Percentiles rank a stretch among this genome's conserved stretches.
Conservation (phyloP, 30 jellyfish, hydroid and myxozoan species). For the Mastigias papua region DNA sequence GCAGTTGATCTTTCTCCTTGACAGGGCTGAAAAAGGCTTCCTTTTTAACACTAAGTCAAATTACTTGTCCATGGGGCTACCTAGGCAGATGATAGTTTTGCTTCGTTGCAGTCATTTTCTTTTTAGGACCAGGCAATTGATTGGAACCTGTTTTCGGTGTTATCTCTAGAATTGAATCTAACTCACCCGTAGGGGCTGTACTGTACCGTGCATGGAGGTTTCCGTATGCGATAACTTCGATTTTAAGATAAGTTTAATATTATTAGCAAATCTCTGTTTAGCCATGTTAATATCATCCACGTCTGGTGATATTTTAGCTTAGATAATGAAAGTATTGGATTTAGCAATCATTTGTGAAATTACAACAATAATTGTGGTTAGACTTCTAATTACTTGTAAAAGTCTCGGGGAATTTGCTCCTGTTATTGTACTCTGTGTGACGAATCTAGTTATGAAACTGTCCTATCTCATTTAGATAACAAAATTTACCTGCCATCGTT, state of each 20-base stretch:
- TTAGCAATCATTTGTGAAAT: constrained; percentile 45
- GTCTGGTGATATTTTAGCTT: constrained; percentile 32
- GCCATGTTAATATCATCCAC: constrained; percentile 63
- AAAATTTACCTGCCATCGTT: constrained; percentile 46
- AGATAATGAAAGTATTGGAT: constrained; percentile 37
- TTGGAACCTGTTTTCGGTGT: neutral
- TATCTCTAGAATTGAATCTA: neutral
- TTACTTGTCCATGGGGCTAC: no score
- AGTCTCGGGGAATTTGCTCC: neutral
- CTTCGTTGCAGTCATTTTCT: neutral
- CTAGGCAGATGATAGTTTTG: no score
- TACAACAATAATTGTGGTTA: constrained; percentile 46
- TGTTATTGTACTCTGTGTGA: constrained; percentile 51
- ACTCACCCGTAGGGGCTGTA: neutral
- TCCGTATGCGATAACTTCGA: constrained; percentile 14
- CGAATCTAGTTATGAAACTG: constrained; percentile 37
- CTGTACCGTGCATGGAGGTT: neutral
- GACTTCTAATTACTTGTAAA: constrained; percentile 26
- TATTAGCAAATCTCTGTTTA: constrained; percentile 50
- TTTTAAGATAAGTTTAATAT: constrained; percentile 31
- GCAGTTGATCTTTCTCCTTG: no score
- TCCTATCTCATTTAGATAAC: constrained; percentile 54
- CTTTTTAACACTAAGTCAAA: no score
- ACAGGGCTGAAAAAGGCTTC: no score
- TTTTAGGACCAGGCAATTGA: neutral